phyloP scores from a whole-genome alignment of 2,888 invertebrate species.

The Drosophila mercatorum region DNA sequence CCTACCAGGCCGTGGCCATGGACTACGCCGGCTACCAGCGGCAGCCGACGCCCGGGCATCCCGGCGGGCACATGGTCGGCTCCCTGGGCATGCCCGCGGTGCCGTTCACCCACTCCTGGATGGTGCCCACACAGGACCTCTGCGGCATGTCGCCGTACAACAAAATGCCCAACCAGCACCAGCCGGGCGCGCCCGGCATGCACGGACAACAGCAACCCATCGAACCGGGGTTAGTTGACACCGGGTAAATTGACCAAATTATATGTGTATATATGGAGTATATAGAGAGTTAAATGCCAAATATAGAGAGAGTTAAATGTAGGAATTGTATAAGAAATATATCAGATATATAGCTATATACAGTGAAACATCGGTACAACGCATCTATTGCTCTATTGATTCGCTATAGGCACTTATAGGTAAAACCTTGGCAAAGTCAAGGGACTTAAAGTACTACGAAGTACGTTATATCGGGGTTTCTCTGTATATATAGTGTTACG shows the following conservation, averaged over 20 bases:
- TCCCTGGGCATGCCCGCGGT: constrained; percentile 86
- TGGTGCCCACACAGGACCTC: constrained; percentile 96
- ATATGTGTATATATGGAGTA: constrained; percentile 1
- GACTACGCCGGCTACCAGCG: constrained; percentile 90
- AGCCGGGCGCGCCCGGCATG: constrained; percentile 78
- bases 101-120: constrained; percentile 97
- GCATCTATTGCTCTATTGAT: no score
- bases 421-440: no score
- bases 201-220: constrained; percentile 85
- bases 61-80: constrained; percentile 85
- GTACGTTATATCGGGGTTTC: no score
- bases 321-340: no score
- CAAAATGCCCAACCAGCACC: constrained; percentile 86
- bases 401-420: no score
- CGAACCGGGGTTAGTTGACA: constrained; percentile 90
- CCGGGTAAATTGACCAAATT: constrained; percentile 51
- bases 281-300: neutral
- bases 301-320: no score
- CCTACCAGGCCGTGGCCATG: constrained; percentile 95
- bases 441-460: no score
- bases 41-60: constrained; percentile 85
- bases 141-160: constrained; percentile 94
- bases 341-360: no score
- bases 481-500: no score
- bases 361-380: no score